Evolutionary conservation across 2,113 vertebrate genomes (phyloP), one percentile per base, ranked within the genome.

Genomic region (Saguinus imperator): DNA sequence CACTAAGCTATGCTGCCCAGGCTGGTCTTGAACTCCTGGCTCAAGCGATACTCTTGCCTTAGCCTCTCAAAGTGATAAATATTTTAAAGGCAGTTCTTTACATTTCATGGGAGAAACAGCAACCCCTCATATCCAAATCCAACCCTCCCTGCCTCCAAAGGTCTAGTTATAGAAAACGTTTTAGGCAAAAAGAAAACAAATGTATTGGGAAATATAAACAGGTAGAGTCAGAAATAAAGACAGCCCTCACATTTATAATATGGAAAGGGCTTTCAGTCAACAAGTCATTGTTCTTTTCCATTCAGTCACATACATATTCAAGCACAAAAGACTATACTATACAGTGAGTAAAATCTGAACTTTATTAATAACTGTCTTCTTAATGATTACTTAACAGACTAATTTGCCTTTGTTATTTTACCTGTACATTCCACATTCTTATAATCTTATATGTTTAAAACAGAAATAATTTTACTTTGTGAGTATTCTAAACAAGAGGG

Each of bases 121-220:
- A 80, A 90, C 55, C 18, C 18, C 29, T 12, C 12, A 73, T 61
- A 73, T 16, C 23, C n/a, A 96, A 79, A 96, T 14, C 52, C 23
- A 32, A 93, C 37, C 20, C 18, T n/a, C 8, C 23, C n/a, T 12
- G 20, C 17, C n/a, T 72, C n/a, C 70, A 92, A 95, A 64, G 27
- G n/a, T 64, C 32, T 48, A 92, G 77, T 37, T 92, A 83, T 2
- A 88, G 58, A n/a, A 48, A 88, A 89, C 77, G 27, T 72, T 77
- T 83, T 32, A 89, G 79, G 58, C 57, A 88, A 84, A 93, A 93
- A 70, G 25, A 86, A 86, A 86, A 48, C 8, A 70, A 75, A 82
- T 14, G 27, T 70, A 93, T 0, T 57, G 40, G 80, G 27, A 89
- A 57, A 77, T 35, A 83, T 83, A 77, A 83, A 77, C 37, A 58